Conservation (phyloP, 2,113 vertebrate species). For the Strix aluco region DNA sequence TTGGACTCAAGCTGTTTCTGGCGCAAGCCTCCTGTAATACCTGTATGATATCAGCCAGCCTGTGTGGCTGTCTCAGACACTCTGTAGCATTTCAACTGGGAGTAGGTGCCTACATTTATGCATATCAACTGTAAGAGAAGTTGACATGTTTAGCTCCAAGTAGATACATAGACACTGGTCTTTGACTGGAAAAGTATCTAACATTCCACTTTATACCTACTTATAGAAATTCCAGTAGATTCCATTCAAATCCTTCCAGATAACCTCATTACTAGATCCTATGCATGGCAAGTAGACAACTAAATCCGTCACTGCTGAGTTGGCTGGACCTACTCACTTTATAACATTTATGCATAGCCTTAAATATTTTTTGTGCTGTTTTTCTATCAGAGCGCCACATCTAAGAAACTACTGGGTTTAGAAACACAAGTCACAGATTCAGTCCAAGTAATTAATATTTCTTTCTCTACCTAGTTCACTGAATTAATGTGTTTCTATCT, state of each 20-base stretch:
- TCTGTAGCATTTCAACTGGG: not conserved
- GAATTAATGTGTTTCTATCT: not conserved
- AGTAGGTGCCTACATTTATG: not conserved
- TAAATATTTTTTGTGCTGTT: not conserved
- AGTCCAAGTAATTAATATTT: conserved; percentile 19
- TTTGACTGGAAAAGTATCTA: not conserved
- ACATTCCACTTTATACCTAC: not conserved
- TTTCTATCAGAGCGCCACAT: not conserved
- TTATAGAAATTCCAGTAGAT: not conserved
- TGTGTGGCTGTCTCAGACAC: not conserved
- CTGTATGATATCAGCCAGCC: not conserved
- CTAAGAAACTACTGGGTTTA: not conserved
- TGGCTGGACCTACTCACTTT: not conserved
- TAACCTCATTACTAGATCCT: not conserved
- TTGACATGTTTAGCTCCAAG: not conserved
- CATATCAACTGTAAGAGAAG: not conserved
- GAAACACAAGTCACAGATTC: not conserved
- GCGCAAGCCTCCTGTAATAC: not conserved
- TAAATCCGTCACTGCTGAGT: not conserved
- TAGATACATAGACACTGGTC: not conserved
- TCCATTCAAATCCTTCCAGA: not conserved
- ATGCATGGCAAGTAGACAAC: not conserved
- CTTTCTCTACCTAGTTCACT: not conserved
- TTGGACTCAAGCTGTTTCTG: not conserved
- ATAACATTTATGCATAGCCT: not conserved